These are phyloP conservation scores for Monochamus alternatus DNA, from an alignment of 2,888 invertebrate genomes.

Conservation along the genomic window DNA sequence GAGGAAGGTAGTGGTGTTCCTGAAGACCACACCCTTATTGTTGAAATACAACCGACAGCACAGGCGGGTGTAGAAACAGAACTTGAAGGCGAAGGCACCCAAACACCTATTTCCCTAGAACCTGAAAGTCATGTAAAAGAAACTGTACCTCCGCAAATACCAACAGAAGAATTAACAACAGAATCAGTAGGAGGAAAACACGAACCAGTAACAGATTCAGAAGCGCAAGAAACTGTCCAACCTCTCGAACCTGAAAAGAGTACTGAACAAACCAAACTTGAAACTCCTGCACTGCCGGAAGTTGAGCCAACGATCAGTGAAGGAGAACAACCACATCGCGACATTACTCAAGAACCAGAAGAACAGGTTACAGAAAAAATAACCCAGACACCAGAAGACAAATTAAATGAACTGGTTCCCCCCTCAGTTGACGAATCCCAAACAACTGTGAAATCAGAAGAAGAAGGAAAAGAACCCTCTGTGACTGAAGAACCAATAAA, in stretches of 20 bases:
- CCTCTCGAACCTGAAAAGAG: conserved; percentile 29
- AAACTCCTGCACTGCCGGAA: conserved; percentile 2
- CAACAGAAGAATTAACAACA: conserved; percentile 25
- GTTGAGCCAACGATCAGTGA: conserved; percentile 14
- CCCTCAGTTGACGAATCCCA: conserved; percentile 40
- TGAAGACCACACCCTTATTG: background rate
- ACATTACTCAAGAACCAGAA: conserved; percentile 30
- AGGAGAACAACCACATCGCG: conserved; percentile 18
- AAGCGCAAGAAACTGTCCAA: conserved; percentile 18
- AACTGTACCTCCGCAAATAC: conserved; percentile 5
- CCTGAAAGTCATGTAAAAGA: conserved; percentile 34
- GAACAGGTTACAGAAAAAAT: conserved; percentile 19
- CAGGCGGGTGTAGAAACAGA: background rate
- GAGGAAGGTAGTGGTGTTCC: conserved; percentile 1
- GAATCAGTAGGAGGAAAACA: background rate
- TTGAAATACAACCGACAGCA: background rate
- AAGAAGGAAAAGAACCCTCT: conserved; percentile 3
- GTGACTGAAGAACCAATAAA: conserved; percentile 35
- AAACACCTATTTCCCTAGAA: background rate
- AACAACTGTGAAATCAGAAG: background rate
- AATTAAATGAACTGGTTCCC: background rate
- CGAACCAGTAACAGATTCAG: conserved; percentile 37
- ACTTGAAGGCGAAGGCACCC: background rate
- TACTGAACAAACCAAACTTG: conserved; percentile 30
- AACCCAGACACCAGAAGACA: conserved; percentile 11